Base-by-base conservation (phyloP, 2,797 vertebrate genomes). In the Gymnodraco acuticeps region DNA sequence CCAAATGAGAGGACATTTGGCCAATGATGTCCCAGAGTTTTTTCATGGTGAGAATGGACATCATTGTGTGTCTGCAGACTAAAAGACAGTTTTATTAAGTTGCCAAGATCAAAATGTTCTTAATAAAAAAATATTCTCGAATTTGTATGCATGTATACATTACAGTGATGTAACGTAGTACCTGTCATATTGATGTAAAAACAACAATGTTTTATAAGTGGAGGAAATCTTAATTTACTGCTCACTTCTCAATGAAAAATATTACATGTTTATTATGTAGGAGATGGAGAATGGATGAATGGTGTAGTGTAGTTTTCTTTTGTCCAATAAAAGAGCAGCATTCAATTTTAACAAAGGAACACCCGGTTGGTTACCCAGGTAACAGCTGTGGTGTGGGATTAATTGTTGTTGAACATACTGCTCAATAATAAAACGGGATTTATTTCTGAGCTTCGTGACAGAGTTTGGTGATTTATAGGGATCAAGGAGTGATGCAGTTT, bases 1-100 rank as follows among this genome's bases (percentile, higher is more conserved):
- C 76, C 80, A 85, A 81, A 82, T 38, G 66, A 43, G 77, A 86
- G 80, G 73, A 85, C 88, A 79, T 87, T 88, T 89, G 87, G 77
- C 59, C 70, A 87, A 85, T 85, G 77, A 92, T 91, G 92, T 90
- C 90, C 73, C 77, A 63, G 84, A 83, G 86, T 89, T 91, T 90
- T 38, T 87, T 73, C 85, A 88, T 43, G 42, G 60, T 65, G 66
- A 83, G 52, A 81, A 85, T 71, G 38, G 51, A 84, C 63, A 48
- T 71, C 72, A 77, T 73, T 80, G 62, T 82, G 70, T 75, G 72
- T 27, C 67, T 17, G 20, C 42, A 74, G 62, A 72, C 16, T 19
- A 52, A 16, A 69, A 51, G 23, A 72, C 73, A 55, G 51, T 83
- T 43, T 80, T 63, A 71, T 76, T 83, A 73, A 31, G 10, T 51